phyloP scores from a whole-genome alignment of 2,113 vertebrate genomes.

The Montifringilla adamsi region DNA sequence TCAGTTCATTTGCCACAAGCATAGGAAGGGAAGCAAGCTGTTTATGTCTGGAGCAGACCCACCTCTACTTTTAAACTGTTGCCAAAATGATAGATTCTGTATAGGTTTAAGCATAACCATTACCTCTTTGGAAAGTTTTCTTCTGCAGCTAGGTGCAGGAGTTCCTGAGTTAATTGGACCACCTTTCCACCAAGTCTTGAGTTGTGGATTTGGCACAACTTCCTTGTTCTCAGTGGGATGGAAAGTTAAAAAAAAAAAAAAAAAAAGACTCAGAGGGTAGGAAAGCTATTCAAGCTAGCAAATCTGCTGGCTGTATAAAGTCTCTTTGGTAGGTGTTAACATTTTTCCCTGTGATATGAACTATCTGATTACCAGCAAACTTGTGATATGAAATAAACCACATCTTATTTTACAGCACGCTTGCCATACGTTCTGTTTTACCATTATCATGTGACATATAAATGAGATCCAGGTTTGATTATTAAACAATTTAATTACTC shows the following conservation, averaged over 20 bases:
- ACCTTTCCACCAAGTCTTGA: background rate
- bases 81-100: background rate
- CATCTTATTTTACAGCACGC: background rate
- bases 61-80: background rate
- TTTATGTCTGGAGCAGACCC: background rate
- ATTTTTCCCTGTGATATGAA: slow-evolving; percentile 19
- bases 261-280: background rate
- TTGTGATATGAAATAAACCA: slow-evolving; percentile 37
- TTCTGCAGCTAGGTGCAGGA: background rate
- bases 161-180: background rate
- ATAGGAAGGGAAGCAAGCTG: background rate
- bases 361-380: slow-evolving; percentile 32
- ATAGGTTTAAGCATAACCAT: background rate
- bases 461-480: slow-evolving; percentile 45
- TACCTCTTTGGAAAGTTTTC: background rate
- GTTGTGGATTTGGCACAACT: background rate
- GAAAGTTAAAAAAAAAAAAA: background rate
- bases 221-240: background rate
- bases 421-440: background rate
- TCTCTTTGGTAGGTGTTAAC: background rate
- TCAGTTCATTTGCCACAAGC: background rate
- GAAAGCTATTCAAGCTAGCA: background rate
- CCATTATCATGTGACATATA: background rate
- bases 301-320: background rate
- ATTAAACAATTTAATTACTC: slow-evolving; percentile 9